phyloP scores from a whole-genome alignment of 2,888 invertebrate genomes.

The Lepidocyrtoides sp. region DNA sequence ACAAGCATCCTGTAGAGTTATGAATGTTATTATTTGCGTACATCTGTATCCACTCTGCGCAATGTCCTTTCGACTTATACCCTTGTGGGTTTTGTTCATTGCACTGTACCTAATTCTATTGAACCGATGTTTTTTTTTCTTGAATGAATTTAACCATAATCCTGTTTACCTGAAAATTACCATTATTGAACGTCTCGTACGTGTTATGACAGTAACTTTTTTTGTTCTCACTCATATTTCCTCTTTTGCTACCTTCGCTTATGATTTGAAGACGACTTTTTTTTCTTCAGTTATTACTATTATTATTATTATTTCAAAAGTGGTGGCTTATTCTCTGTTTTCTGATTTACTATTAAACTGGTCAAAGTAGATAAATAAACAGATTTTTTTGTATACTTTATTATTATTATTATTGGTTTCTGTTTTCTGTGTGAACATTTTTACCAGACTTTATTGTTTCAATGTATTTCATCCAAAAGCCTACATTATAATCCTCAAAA shows the following conservation, averaged over 20 bases:
- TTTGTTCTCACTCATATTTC: constrained; percentile 18
- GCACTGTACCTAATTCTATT: neutral
- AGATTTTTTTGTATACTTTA: too few relatives aligned
- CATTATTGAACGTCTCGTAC: constrained; percentile 78
- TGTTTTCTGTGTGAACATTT: constrained; percentile 52
- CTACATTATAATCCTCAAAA: constrained; percentile 29
- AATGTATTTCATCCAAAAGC: neutral
- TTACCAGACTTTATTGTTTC: constrained; percentile 14
- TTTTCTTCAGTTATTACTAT: too few relatives aligned
- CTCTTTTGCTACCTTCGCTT: neutral
- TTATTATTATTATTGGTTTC: constrained; percentile 40
- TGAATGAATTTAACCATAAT: constrained; percentile 70
- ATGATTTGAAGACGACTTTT: constrained; percentile 44
- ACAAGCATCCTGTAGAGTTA: too few relatives aligned
- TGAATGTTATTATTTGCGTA: too few relatives aligned
- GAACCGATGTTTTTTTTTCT: constrained; percentile 37
- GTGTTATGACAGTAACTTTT: constrained; percentile 70
- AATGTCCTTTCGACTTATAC: too few relatives aligned
- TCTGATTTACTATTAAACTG: constrained; percentile 15
- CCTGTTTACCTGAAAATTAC: constrained; percentile 78
- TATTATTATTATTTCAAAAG: constrained; percentile 8
- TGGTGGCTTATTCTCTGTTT: constrained; percentile 43
- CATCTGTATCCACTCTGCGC: too few relatives aligned
- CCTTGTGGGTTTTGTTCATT: constrained; percentile 27
- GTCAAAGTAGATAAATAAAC: constrained; percentile 50